Percentiles rank a stretch among this genome's conserved stretches.
phyloP scores from a whole-genome alignment of 2,797 vertebrate genomes.

The Sebastolobus altivelis region DNA sequence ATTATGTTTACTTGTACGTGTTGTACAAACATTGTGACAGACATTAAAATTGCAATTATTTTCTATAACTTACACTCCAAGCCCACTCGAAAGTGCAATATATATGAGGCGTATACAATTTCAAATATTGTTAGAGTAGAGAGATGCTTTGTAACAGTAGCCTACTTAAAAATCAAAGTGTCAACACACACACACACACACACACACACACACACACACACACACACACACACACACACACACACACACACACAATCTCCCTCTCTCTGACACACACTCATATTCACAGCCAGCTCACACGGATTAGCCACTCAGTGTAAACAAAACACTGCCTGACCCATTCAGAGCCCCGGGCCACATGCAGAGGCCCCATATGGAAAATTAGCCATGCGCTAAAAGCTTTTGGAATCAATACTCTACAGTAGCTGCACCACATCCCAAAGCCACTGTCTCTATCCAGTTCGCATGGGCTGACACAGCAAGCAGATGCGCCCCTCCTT shows the following conservation, averaged over 20 bases:
- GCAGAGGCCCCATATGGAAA: conserved; percentile 74
- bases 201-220: conserved; percentile 28
- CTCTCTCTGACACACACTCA: conserved; percentile 8
- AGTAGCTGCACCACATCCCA: conserved; percentile 65
- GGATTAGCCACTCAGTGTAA: conserved; percentile 68
- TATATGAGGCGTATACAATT: background rate
- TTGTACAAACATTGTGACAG: background rate
- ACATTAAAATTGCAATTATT: background rate
- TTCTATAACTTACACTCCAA: background rate
- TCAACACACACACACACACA: conserved; percentile 20
- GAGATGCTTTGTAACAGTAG: background rate
- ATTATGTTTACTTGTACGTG: background rate
- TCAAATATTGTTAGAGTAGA: conserved; percentile 3
- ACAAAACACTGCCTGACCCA: conserved; percentile 65
- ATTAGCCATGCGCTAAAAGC: conserved; percentile 77
- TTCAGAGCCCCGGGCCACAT: conserved; percentile 54
- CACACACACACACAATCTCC: conserved; percentile 4
- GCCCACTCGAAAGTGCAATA: background rate
- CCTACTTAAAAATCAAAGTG: background rate
- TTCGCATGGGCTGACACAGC: conserved; percentile 52
- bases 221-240: conserved; percentile 31
- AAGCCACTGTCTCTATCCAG: conserved; percentile 55
- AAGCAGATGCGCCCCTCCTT: conserved; percentile 48
- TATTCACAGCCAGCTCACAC: conserved; percentile 44
- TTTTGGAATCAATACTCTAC: conserved; percentile 78